Evolutionary conservation across 2,888 invertebrate genomes (phyloP).

Genomic region (Plebejus argus): DNA sequence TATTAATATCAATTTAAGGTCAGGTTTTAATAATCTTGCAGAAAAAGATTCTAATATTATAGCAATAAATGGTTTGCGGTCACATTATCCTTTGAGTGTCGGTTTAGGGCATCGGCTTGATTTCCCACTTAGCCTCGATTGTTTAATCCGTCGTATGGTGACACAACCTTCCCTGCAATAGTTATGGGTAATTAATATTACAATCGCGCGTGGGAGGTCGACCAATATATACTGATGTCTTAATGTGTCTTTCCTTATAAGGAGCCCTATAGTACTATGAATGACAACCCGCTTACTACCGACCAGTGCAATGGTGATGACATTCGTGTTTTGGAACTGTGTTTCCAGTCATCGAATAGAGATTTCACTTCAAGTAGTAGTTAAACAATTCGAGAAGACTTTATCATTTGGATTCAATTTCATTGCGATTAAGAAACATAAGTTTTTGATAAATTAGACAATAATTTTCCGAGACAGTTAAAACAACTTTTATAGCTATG

Average conservation of each 20-base stretch:
- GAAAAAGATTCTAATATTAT: background rate
- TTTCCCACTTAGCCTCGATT: constrained; percentile 24
- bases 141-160: background rate
- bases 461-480: background rate
- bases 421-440: background rate
- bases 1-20: too few species aligned
- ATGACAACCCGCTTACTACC: constrained; percentile 38
- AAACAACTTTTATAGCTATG: background rate
- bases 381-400: background rate
- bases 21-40: background rate
- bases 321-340: background rate
- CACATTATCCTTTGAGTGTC: background rate
- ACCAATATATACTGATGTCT: constrained; percentile 51
- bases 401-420: background rate
- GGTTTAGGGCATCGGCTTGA: constrained; percentile 9
- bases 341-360: background rate
- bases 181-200: constrained; percentile 67
- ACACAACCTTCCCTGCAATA: constrained; percentile 20
- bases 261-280: constrained; percentile 38
- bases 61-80: background rate
- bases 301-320: constrained; percentile 18
- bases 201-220: constrained; percentile 71
- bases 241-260: constrained; percentile 46
- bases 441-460: background rate
- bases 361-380: background rate